Base-by-base conservation (phyloP, 2,797 vertebrate species). In the Parauchenoglanis ngamensis region DNA sequence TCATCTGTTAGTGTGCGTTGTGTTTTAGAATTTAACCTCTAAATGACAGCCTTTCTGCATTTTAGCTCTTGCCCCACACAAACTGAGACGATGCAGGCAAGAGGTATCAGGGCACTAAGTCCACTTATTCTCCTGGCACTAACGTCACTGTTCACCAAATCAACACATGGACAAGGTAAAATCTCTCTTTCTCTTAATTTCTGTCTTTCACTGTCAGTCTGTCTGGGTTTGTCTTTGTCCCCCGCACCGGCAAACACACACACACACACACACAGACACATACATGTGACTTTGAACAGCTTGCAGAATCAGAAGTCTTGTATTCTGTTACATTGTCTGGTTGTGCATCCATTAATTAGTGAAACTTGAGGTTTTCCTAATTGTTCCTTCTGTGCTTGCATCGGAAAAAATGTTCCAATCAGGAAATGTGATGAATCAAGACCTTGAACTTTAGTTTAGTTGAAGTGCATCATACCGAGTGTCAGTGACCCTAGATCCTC, bases 91-190 rank as follows among this genome's bases (percentile, higher is more conserved):
- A 90, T 90, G 90, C 40, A 81, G 87, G 73, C 44, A 49, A 81
- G 25, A 56, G 78, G 78, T 4, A 35, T 63, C n/a, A 70, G 78
- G 49, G n/a, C 49, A 73, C 52, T 81, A 56, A 31, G 78, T 82
- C 65, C 19, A 75, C 73, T 90, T 59, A 75, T 89, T 59, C 31
- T 88, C 21, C 46, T 90, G 73, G 77, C 87, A 4, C 15, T 90
- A 52, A 77, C 79, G 35, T 86, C 88, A 73, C 63, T 84, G n/a
- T 44, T 88, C 17, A 52, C 44, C 49, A 75, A 79, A 72, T 77
- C 83, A 63, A 81, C 87, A 81, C 73, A 86, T 68, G 85, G 85
- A 72, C 83, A 88, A 88, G 87, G 87, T 88, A 88, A 87, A 85
- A 28, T 28, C 21, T 59, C 0, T 49, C 6, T 52, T 31, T 82